A percentile compares a stretch with the other conserved stretches of the same genome.
These are phyloP conservation scores for Oncopeltus fasciatus DNA, from an alignment of 1,140 invertebrate species.

Conservation along the genomic window DNA sequence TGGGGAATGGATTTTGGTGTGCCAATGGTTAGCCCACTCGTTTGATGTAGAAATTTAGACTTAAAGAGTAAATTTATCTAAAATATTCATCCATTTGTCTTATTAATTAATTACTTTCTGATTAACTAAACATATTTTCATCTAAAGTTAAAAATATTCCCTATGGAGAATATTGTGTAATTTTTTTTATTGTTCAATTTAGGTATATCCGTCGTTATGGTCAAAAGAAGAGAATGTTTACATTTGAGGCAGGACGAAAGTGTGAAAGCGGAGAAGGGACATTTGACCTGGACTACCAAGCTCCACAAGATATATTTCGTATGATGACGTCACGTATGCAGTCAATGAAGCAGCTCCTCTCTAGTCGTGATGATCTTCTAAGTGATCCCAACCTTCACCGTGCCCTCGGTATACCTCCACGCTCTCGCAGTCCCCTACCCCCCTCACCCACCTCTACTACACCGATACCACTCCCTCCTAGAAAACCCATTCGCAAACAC, in stretches of 20 bases:
- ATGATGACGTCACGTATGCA: conserved; percentile 64
- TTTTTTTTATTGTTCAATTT: no score
- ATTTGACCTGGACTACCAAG: conserved; percentile 62
- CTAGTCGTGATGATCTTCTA: conserved; percentile 41
- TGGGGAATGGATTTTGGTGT: no score
- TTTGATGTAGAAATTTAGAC: no score
- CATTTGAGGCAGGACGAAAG: conserved; percentile 79
- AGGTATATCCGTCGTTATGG: conserved; percentile 70
- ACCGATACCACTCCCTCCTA: conserved; percentile 27
- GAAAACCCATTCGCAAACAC: conserved; percentile 45
- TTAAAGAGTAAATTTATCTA: no score
- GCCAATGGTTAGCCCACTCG: no score
- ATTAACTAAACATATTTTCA: no score
- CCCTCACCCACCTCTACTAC: conserved; percentile 42
- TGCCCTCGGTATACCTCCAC: conserved; percentile 29
- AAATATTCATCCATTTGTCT: no score
- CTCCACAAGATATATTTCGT: conserved; percentile 61
- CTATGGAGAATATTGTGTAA: no score
- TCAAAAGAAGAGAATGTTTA: conserved; percentile 64
- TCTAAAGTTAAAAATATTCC: no score
- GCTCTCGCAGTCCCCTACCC: conserved; percentile 48
- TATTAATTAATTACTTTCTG: no score
- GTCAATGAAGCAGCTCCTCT: conserved; percentile 64
- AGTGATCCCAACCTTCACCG: conserved; percentile 58
- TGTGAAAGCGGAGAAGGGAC: conserved; percentile 72